Conservation (phyloP, 2,797 vertebrate genomes). For the Falco rusticolus region DNA sequence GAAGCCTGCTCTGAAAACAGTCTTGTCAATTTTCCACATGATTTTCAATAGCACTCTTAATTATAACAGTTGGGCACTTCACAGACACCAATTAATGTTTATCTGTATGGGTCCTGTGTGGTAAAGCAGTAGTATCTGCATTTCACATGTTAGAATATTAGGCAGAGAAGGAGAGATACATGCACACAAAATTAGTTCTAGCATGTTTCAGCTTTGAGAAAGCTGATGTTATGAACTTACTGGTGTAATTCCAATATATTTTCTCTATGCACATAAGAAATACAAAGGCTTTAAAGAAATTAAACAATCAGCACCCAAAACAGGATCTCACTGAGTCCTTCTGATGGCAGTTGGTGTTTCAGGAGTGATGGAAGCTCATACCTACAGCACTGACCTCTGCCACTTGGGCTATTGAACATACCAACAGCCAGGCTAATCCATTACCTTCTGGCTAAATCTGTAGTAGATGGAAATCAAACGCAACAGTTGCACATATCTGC, state of each 20-base stretch:
- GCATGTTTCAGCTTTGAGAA: background rate
- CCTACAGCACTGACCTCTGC: background rate
- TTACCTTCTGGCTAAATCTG: background rate
- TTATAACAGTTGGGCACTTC: background rate
- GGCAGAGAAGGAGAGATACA: background rate
- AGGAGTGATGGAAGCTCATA: background rate
- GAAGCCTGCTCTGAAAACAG: background rate
- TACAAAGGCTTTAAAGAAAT: background rate
- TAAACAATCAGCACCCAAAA: background rate
- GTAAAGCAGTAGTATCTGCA: background rate
- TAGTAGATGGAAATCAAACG: background rate
- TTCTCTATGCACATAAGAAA: background rate
- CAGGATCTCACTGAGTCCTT: background rate
- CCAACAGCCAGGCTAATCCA: background rate
- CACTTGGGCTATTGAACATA: background rate
- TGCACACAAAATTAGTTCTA: background rate
- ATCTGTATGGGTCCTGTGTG: background rate
- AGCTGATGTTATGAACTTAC: background rate
- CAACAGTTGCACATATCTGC: background rate
- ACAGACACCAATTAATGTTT: background rate
- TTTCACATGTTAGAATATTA: background rate
- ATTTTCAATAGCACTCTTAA: background rate
- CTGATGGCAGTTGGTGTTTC: background rate
- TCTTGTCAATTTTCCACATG: background rate
- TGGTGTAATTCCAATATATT: background rate